A percentile compares a stretch with the other conserved stretches of the same genome.
Conservation (phyloP, 2,888 invertebrate species). For the Mimachlamys varia region DNA sequence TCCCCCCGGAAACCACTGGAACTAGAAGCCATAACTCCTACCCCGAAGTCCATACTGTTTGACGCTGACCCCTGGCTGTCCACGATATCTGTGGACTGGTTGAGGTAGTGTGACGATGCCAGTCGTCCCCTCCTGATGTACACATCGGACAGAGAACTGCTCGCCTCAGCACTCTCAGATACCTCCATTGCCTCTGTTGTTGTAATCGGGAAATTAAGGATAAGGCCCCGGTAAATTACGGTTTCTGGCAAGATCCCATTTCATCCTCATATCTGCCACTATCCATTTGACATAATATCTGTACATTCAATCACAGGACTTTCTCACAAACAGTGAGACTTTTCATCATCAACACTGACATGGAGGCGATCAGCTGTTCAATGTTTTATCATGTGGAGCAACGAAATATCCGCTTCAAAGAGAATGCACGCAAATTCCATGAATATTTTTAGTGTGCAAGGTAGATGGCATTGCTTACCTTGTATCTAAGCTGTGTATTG, state of each 20-base stretch:
- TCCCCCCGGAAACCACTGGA: constrained; percentile 5
- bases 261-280: not conserved
- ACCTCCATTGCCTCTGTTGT: not conserved
- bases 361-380: constrained; percentile 10
- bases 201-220: not conserved
- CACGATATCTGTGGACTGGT: not conserved
- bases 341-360: not conserved
- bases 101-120: not conserved
- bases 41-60: not conserved
- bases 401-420: constrained; percentile 3
- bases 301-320: not conserved
- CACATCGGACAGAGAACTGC: not conserved
- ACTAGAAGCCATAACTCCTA: constrained; percentile 2
- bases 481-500: not conserved
- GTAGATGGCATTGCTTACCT: constrained; percentile 2
- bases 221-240: constrained; percentile 4
- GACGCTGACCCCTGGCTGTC: not conserved
- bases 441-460: not conserved
- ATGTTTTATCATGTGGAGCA: not conserved
- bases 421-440: not conserved
- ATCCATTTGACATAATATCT: not conserved
- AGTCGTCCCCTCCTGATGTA: not conserved
- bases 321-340: constrained; percentile 21
- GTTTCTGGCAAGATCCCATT: not conserved
- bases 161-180: constrained; percentile 2